A percentile compares a stretch with the other conserved stretches of the same genome.
Evolutionary conservation across 1,140 invertebrate genomes (phyloP).

Genomic region (Platorchestia sp.): DNA sequence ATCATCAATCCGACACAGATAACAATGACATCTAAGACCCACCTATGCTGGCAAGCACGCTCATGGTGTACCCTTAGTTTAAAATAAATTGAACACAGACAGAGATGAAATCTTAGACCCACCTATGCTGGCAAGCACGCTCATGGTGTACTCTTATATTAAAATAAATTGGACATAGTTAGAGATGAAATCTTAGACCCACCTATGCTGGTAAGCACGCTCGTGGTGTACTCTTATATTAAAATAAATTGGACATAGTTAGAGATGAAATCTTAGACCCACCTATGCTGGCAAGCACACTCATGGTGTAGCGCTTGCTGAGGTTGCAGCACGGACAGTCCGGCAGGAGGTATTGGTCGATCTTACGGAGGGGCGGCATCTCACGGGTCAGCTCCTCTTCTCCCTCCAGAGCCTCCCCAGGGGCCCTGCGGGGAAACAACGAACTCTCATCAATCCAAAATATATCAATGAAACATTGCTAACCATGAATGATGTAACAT

Average conservation of each 20-base stretch:
- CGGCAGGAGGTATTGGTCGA: constrained; percentile 88
- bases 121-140: not conserved
- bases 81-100: too few relatives aligned
- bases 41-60: constrained; percentile 86
- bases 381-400: constrained; percentile 72
- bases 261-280: constrained; percentile 64
- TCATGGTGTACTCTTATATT: not conserved
- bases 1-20: too few relatives aligned
- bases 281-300: constrained; percentile 85
- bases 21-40: constrained; percentile 68
- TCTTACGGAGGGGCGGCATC: constrained; percentile 85
- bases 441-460: not conserved
- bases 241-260: not conserved
- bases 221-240: constrained; percentile 69
- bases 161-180: not conserved
- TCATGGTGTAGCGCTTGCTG: constrained; percentile 89
- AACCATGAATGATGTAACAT: not conserved
- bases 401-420: not conserved
- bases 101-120: not conserved
- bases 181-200: not conserved
- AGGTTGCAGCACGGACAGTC: constrained; percentile 85
- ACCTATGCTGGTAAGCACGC: too few relatives aligned
- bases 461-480: not conserved
- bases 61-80: too few relatives aligned
- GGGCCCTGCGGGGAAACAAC: not conserved